Evolutionary conservation across 1,140 invertebrate species (phyloP), one percentile per base, ranked within the genome.

Genomic region (Drosophila tani): DNA sequence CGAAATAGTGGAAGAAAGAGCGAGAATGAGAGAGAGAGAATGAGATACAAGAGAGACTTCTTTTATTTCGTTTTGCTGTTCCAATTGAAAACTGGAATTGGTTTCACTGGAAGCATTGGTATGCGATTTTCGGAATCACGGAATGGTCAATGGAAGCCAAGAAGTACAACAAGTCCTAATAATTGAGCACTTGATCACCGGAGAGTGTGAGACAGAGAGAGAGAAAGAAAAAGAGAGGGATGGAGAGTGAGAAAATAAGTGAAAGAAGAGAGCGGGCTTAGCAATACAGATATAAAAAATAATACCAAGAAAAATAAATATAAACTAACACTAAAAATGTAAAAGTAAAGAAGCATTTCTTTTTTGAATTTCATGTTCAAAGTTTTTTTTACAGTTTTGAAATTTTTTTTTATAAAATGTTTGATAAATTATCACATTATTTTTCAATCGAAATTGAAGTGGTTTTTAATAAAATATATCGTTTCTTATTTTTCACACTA

Each of bases 41-140:
- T 35, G 12, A 38, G 32, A 55, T 19, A 55, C n/a, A 32, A 41
- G 43, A 46, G 35, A 57, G 45, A 53, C 47, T 63, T 62, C 41
- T 41, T 53, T 49, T 45, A 38, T 62, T 68, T 79, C 66, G 77
- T 58, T 59, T 73, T 70, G 35, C 53, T 70, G 79, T 88, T 90
- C 85, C 81, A 88, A 90, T 90, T 84, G 81, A 88, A 90, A 90
- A 90, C 85, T 90, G 85, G 85, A 90, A 90, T 82, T 90, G 85
- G 86, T 82, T 90, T 90, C 82, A 90, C 85, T 90, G 85, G 85
- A 90, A 90, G 68, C 85, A 73, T 77, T 90, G 85, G 85, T 80
- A 90, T 90, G 85, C 82, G 82, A 68, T 82, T 82, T 90, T 90
- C 85, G 85, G 85, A 87, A 80, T 87, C 68, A 76, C 76, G 83